These are phyloP conservation scores for Microtus richardsoni DNA, from an alignment of 2,113 vertebrate genomes.

Conservation along the genomic window DNA sequence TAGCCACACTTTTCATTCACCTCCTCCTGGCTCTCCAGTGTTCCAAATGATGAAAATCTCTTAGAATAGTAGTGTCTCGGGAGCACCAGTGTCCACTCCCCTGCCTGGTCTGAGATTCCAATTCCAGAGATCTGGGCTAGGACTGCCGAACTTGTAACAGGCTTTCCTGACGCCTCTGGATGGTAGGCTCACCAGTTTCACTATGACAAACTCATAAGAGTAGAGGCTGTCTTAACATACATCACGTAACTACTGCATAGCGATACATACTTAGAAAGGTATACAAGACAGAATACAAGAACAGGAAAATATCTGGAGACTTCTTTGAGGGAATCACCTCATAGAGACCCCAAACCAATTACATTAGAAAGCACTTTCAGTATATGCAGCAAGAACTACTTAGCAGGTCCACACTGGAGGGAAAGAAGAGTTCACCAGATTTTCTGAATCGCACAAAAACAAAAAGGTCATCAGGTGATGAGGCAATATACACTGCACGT, in stretches of 20 bases:
- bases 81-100: not conserved
- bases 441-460: constrained; percentile 3
- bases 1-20: not conserved
- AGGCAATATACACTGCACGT: constrained; percentile 24
- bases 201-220: constrained; percentile 22
- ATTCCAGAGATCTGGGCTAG: not conserved
- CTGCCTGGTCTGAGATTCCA: not conserved
- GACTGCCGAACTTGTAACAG: not conserved
- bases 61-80: not conserved
- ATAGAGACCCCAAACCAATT: not conserved
- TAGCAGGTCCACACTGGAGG: not conserved
- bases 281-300: not conserved
- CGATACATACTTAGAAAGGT: not conserved
- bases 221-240: not conserved
- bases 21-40: not conserved
- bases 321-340: constrained; percentile 41
- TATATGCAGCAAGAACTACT: not conserved
- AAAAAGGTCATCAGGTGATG: not conserved
- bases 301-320: constrained; percentile 16
- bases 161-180: not conserved
- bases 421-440: not conserved
- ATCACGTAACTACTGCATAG: not conserved
- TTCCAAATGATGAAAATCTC: not conserved
- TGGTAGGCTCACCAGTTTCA: not conserved
- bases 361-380: constrained; percentile 9